Evolutionary conservation across 2,888 invertebrate species (phyloP).

Genomic region (Diarsia dahlii): DNA sequence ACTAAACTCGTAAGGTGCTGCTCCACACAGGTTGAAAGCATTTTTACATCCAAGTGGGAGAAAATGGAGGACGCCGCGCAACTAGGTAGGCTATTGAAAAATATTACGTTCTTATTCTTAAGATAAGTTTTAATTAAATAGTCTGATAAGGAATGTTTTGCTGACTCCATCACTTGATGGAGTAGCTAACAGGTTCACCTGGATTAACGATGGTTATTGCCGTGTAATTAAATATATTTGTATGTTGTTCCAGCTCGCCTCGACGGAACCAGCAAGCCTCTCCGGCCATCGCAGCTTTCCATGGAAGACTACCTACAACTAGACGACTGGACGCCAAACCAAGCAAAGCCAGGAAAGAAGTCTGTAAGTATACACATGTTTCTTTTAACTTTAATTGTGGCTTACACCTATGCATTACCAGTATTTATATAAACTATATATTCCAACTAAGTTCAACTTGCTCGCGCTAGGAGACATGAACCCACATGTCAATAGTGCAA

Average conservation of each 20-base stretch:
- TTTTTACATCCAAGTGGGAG: conserved; percentile 95
- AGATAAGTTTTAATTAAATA: conserved; percentile 52
- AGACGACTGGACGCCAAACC: conserved; percentile 94
- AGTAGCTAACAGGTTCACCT: conserved; percentile 11
- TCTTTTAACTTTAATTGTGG: conserved; percentile 13
- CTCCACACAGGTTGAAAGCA: conserved; percentile 88
- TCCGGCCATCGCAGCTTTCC: conserved; percentile 93
- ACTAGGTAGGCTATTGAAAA: conserved; percentile 93
- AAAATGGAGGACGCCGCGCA: conserved; percentile 95
- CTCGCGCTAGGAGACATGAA: conserved; percentile 26
- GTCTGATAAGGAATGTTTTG: conserved; percentile 17
- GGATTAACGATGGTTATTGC: conserved; percentile 19
- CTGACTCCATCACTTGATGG: conserved; percentile 20
- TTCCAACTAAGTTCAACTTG: conserved; percentile 24
- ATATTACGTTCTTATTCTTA: conserved; percentile 60
- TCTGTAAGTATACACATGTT: conserved; percentile 92
- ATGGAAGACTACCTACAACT: conserved; percentile 98
- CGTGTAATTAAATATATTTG: conserved; percentile 57
- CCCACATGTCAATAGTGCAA: conserved; percentile 1
- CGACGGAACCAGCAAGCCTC: conserved; percentile 96
- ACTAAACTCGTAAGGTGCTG: conserved; percentile 86
- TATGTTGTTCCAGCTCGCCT: conserved; percentile 94
- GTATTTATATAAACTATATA: conserved; percentile 11
- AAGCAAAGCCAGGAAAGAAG: conserved; percentile 95
- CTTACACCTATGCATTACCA: conserved; percentile 14